Conservation (phyloP, 2,113 vertebrate species). For the Syngnathoides biaculeatus region DNA sequence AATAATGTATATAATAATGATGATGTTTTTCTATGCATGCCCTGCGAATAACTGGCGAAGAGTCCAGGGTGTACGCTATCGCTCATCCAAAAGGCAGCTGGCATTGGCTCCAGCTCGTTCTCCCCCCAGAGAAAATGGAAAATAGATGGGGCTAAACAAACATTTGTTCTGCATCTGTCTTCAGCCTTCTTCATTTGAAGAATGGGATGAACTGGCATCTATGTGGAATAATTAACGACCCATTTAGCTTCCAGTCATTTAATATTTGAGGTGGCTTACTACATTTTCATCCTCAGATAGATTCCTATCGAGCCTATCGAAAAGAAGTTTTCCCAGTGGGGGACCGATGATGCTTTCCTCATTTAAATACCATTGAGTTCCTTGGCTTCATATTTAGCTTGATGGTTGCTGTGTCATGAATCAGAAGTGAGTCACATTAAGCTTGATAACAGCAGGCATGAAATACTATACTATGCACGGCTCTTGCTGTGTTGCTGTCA, state of each 20-base stretch:
- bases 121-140: too few relatives aligned
- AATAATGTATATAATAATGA: too few relatives aligned
- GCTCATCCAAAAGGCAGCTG: too few relatives aligned
- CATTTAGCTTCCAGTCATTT: slow-evolving; percentile 30
- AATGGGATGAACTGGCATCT: slow-evolving; percentile 9
- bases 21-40: neutral
- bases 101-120: too few relatives aligned
- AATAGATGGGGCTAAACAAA: slow-evolving; percentile 27
- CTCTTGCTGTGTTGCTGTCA: slow-evolving; percentile 7
- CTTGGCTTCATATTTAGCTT: slow-evolving; percentile 58
- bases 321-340: slow-evolving; percentile 53
- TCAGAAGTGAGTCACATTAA: slow-evolving; percentile 38
- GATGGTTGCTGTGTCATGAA: slow-evolving; percentile 59
- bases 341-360: slow-evolving; percentile 58
- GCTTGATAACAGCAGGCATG: slow-evolving; percentile 41
- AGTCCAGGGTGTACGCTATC: too few relatives aligned
- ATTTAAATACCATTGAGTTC: slow-evolving; percentile 58
- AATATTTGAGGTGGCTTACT: slow-evolving; percentile 35
- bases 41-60: too few relatives aligned
- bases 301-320: too few relatives aligned
- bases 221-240: slow-evolving; percentile 16
- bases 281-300: slow-evolving; percentile 40
- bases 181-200: neutral
- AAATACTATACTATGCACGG: slow-evolving; percentile 19
- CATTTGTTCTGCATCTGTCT: neutral